Conservation (phyloP, 2,888 invertebrate species). For the Tetrapedia diversipes region DNA sequence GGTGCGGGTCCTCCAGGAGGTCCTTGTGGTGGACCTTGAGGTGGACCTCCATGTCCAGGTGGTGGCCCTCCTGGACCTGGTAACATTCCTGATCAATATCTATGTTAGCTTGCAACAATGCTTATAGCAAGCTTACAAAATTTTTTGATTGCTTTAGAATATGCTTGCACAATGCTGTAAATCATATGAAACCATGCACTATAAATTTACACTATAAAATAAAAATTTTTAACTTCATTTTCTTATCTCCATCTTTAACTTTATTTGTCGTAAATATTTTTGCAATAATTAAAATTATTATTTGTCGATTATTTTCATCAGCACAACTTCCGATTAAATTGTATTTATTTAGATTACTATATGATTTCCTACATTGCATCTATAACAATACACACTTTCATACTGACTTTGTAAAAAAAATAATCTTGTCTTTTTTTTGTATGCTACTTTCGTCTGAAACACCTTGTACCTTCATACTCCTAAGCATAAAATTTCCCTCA, state of each 20-base stretch:
- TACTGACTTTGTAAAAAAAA: constrained; percentile 7
- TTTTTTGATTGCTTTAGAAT: constrained; percentile 29
- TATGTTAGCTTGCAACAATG: constrained; percentile 49
- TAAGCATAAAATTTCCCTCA: constrained; percentile 68
- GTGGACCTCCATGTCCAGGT: constrained; percentile 84
- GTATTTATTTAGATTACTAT: background rate
- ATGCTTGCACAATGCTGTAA: constrained; percentile 29
- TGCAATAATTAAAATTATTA: background rate
- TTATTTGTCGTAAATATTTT: background rate
- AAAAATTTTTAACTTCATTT: background rate
- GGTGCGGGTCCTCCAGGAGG: constrained; percentile 91
- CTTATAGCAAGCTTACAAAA: constrained; percentile 31
- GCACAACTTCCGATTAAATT: background rate
- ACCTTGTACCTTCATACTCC: constrained; percentile 67
- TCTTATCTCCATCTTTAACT: no score
- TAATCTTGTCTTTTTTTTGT: constrained; percentile 3
- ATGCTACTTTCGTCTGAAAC: constrained; percentile 58
- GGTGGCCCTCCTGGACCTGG: constrained; percentile 83
- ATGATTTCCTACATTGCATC: background rate
- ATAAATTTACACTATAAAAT: background rate
- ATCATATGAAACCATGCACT: no score
- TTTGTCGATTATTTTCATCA: background rate
- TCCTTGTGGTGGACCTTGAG: constrained; percentile 85
- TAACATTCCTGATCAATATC: constrained; percentile 75
- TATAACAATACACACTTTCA: background rate